Base-by-base conservation (phyloP, 2,113 vertebrate genomes). In the Donacobius atricapilla region DNA sequence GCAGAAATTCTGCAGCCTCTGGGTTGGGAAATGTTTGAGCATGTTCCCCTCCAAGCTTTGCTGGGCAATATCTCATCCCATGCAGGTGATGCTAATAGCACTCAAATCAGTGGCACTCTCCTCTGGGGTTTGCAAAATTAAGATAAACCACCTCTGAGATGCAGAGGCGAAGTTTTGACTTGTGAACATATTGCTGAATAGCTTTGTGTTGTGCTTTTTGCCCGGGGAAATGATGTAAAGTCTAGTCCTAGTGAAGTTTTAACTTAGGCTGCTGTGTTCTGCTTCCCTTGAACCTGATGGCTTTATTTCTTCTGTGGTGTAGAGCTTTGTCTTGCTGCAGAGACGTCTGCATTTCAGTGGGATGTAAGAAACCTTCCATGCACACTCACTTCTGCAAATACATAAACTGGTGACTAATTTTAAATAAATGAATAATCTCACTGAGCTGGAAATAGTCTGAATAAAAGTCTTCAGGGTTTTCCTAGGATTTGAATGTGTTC, bases 401-500 rank as follows among this genome's bases (percentile, higher is more conserved):
- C 37, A 58, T 21, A 42, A 88, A 28, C 65, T 53, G 23, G 31
- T 94, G 93, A 95, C 76, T 89, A 93, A 94, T 71, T 95, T 81
- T 54, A 89, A 91, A 83, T 87, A 77, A 91, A 90, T 93, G 58
- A 94, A 73, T 90, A 95, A 94, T 93, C 82, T 83, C 82, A 87
- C 57, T 68, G 56, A 87, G 42, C 16, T 82, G 80, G 79, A 71
- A 95, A 76, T 83, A 88, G 66, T 58, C 42, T 81, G 61, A 84
- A 89, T 40, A 86, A 39, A 90, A 64, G 66, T 68, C 76, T 65
- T 86, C 16, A 2, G 53, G 31, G 61, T 9, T 83, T 88, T 80
- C 54, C 31, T 66, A 27, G 37, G 35, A 25, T 42, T 89, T 95
- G 87, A 91, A 96, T 77, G 22, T 11, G 27, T 93, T 92, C 85